These are phyloP conservation scores for Atta colombica DNA, from an alignment of 1,140 invertebrate species.

Conservation along the genomic window DNA sequence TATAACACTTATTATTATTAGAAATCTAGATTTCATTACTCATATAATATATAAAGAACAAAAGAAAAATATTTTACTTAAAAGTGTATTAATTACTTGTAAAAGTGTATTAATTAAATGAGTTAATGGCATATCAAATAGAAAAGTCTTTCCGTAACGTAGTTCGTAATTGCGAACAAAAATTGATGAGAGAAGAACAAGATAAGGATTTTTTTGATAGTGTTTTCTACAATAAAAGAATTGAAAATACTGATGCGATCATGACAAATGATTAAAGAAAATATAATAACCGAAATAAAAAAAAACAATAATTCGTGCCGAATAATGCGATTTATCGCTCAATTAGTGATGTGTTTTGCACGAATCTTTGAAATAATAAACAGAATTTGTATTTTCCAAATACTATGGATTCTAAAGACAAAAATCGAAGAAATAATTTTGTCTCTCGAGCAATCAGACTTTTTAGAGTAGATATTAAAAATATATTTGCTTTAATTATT, in stretches of 20 bases:
- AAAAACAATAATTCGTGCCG: not conserved
- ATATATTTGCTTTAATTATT: not conserved
- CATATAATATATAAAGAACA: not conserved
- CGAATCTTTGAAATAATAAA: not conserved
- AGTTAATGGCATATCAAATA: not conserved
- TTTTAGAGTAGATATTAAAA: not conserved
- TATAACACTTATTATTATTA: not conserved
- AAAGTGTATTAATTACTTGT: conserved; percentile 5
- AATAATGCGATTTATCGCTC: conserved; percentile 12
- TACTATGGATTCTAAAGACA: not conserved
- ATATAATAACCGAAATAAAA: not conserved
- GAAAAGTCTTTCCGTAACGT: not conserved
- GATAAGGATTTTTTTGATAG: not conserved
- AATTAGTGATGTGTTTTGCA: conserved; percentile 3
- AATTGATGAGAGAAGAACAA: not conserved
- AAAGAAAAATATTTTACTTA: not conserved
- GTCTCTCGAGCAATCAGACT: not conserved
- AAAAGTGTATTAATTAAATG: conserved; percentile 12
- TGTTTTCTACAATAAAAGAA: not conserved
- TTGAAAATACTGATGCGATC: not conserved
- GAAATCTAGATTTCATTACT: not conserved
- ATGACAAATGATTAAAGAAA: not conserved
- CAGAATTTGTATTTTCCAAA: not conserved
- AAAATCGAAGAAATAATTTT: not conserved
- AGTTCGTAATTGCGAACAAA: not conserved